These are phyloP conservation scores for Proteles cristata DNA, from an alignment of 2,113 vertebrate genomes.

Conservation along the genomic window DNA sequence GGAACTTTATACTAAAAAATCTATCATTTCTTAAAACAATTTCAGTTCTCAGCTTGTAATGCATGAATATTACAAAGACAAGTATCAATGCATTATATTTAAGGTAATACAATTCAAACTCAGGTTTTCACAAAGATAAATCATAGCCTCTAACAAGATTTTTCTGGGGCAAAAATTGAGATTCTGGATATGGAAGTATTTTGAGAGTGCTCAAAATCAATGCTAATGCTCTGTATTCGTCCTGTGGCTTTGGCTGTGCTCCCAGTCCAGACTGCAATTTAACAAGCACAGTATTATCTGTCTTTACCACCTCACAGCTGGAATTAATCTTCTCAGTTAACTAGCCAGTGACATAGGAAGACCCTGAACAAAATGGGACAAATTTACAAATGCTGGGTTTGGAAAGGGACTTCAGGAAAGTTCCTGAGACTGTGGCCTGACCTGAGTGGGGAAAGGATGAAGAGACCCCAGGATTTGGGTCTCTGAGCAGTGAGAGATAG, in stretches of 20 bases:
- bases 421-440: background rate
- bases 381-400: slow-evolving; percentile 5
- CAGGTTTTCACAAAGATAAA: slow-evolving; percentile 21
- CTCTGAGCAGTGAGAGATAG: background rate
- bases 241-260: slow-evolving; percentile 43
- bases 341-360: slow-evolving; percentile 21
- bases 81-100: slow-evolving; percentile 12
- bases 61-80: background rate
- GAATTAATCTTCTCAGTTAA: slow-evolving; percentile 59
- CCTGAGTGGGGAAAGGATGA: background rate
- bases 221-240: slow-evolving; percentile 24
- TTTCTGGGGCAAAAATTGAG: background rate
- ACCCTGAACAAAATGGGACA: background rate
- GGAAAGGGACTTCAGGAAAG: background rate
- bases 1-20: slow-evolving; percentile 22
- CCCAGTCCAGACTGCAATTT: slow-evolving; percentile 5
- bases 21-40: background rate
- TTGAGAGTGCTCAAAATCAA: slow-evolving; percentile 22
- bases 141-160: background rate
- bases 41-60: slow-evolving; percentile 17
- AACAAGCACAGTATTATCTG: slow-evolving; percentile 18
- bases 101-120: slow-evolving; percentile 22
- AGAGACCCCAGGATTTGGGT: background rate
- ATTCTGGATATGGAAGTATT: slow-evolving; percentile 7
- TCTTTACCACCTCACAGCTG: slow-evolving; percentile 39